Evolutionary conservation across 2,797 vertebrate species (phyloP).

Genomic region (Fundulus diaphanus): DNA sequence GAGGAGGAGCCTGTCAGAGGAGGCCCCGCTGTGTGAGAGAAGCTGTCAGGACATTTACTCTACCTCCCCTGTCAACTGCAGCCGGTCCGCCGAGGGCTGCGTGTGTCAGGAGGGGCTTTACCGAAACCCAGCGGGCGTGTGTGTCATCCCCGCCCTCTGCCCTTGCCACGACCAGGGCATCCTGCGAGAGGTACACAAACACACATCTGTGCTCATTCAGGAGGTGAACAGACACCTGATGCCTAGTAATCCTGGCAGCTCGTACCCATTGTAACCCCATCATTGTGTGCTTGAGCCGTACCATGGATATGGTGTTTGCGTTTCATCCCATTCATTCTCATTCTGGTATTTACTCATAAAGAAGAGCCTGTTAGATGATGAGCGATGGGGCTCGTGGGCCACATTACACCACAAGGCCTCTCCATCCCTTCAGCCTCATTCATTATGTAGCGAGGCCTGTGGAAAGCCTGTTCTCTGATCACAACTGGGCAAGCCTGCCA

Average conservation of each 20-base stretch:
- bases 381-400: slow-evolving; percentile 61
- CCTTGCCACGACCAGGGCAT: slow-evolving; percentile 80
- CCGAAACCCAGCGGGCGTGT: slow-evolving; percentile 74
- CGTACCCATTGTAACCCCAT: slow-evolving; percentile 31
- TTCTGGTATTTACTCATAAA: slow-evolving; percentile 71
- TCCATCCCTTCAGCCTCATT: slow-evolving; percentile 59
- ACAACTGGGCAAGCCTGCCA: slow-evolving; percentile 60
- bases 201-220: slow-evolving; percentile 6
- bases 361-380: slow-evolving; percentile 64
- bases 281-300: slow-evolving; percentile 39
- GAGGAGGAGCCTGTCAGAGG: slow-evolving; percentile 57
- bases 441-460: slow-evolving; percentile 67
- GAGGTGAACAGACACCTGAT: slow-evolving; percentile 34
- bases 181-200: slow-evolving; percentile 64
- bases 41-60: slow-evolving; percentile 81
- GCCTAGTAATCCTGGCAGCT: slow-evolving; percentile 25
- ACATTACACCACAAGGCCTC: slow-evolving; percentile 60
- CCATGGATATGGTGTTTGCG: slow-evolving; percentile 25
- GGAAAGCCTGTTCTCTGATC: slow-evolving; percentile 48
- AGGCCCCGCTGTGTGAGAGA: slow-evolving; percentile 76
- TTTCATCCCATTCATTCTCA: slow-evolving; percentile 32
- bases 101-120: slow-evolving; percentile 83
- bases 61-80: slow-evolving; percentile 74
- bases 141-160: slow-evolving; percentile 84
- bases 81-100: slow-evolving; percentile 70